Conservation (phyloP, 1,140 invertebrate genomes). For the Euura saliciscinereae region DNA sequence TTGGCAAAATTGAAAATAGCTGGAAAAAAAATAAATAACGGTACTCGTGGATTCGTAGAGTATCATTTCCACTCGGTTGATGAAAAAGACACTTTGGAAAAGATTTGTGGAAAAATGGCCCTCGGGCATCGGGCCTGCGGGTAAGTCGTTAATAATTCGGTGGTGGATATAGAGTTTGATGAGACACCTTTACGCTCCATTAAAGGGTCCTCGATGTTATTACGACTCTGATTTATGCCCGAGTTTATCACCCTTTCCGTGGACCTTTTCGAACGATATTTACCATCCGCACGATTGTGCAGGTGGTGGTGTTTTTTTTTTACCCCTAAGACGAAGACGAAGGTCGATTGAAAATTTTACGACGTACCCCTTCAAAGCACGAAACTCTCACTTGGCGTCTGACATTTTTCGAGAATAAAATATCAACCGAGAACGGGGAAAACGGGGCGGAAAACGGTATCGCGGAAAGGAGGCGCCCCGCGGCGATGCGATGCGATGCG, state of each 20-base stretch:
- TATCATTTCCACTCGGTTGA: no score
- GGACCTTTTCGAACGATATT: neutral
- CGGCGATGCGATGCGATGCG: neutral
- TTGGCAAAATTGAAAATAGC: no score
- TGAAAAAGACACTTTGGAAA: no score
- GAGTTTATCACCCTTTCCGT: neutral
- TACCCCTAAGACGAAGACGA: neutral
- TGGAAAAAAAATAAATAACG: no score
- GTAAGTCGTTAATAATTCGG: neutral
- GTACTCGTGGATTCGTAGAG: no score
- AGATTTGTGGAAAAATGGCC: no score
- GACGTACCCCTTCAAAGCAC: no score
- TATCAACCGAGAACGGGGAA: neutral
- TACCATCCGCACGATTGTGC: neutral
- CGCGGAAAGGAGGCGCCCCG: neutral
- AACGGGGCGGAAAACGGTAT: neutral
- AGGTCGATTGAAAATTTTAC: neutral
- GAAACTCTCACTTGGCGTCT: no score
- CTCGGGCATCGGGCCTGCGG: no score
- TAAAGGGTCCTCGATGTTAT: neutral
- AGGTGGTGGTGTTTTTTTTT: neutral
- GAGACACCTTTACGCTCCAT: constrained; percentile 5
- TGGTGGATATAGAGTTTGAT: neutral
- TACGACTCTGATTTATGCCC: constrained; percentile 3
- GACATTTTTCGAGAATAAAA: no score